A percentile compares a stretch with the other conserved stretches of the same genome.
phyloP scores from a whole-genome alignment of 64 coral and sea anemone genomes.

The Stichodactyla mertensii region DNA sequence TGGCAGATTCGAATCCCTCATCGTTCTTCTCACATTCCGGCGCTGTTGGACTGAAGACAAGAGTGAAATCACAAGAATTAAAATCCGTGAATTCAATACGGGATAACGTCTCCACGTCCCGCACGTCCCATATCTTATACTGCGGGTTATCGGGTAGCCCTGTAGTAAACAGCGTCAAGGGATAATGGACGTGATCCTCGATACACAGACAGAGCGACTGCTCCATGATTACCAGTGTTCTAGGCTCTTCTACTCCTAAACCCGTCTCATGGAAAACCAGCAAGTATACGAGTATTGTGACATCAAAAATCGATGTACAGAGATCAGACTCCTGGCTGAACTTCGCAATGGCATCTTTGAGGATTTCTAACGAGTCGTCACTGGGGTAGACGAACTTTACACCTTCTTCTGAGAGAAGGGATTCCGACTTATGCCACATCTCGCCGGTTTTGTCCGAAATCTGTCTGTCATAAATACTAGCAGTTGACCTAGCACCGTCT shows the following conservation, averaged over 20 bases:
- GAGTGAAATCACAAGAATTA: conserved; percentile 87
- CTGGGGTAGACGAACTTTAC: conserved; percentile 83
- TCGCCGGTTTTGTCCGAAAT: conserved; percentile 11
- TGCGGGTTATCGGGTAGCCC: conserved; percentile 80
- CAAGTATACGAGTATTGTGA: conserved; percentile 80
- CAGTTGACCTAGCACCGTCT: not conserved
- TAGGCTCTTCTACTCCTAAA: conserved; percentile 48
- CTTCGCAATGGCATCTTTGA: conserved; percentile 72
- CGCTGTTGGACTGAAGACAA: conserved; percentile 58
- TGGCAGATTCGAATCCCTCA: conserved; percentile 74
- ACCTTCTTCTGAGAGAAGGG: conserved; percentile 54
- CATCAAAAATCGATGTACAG: conserved; percentile 50
- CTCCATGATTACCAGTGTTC: conserved; percentile 87
- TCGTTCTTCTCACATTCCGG: conserved; percentile 25
- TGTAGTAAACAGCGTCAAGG: conserved; percentile 81
- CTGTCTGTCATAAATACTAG: conserved; percentile 85
- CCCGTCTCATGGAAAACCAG: conserved; percentile 67
- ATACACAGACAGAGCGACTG: conserved; percentile 76
- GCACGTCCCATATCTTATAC: conserved; percentile 72
- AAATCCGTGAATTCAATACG: conserved; percentile 95
- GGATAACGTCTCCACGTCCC: conserved; percentile 65
- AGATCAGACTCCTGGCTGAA: conserved; percentile 62
- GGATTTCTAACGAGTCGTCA: conserved; percentile 88
- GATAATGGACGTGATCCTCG: conserved; percentile 94
- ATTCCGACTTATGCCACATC: conserved; percentile 36